Evolutionary conservation across 2,888 invertebrate species (phyloP).

Genomic region (Portevinia maculata): DNA sequence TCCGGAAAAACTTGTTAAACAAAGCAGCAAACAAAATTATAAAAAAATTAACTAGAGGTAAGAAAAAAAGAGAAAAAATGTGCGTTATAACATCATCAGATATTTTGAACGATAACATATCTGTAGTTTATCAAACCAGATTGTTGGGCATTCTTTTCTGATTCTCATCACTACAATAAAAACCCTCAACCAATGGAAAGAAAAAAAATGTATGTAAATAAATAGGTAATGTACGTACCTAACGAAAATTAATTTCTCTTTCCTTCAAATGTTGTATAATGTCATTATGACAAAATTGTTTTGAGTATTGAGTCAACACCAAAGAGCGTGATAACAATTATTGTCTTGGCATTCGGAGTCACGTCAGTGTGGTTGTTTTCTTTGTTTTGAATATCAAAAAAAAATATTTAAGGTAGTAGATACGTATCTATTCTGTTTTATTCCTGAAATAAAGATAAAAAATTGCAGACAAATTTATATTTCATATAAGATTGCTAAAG

Average conservation of each 20-base stretch:
- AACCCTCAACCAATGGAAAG: constrained; percentile 12
- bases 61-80: constrained; percentile 41
- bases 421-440: constrained; percentile 16
- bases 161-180: constrained; percentile 39
- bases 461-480: constrained; percentile 46
- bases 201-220: neutral
- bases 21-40: constrained; percentile 56
- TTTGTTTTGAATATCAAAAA: constrained; percentile 27
- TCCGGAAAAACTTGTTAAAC: constrained; percentile 60
- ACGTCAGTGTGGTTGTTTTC: constrained; percentile 6
- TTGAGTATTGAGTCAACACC: constrained; percentile 1
- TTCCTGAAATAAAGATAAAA: constrained; percentile 21
- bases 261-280: constrained; percentile 63
- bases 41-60: constrained; percentile 42
- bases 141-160: constrained; percentile 25
- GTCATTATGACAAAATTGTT: constrained; percentile 24
- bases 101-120: constrained; percentile 39
- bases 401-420: neutral
- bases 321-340: constrained; percentile 26
- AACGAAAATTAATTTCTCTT: constrained; percentile 48
- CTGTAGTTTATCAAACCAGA: constrained; percentile 42
- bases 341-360: constrained; percentile 9
- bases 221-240: neutral
- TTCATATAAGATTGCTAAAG: constrained; percentile 31
- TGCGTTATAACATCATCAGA: constrained; percentile 60